A percentile compares a stretch with the other conserved stretches of the same genome.
Evolutionary conservation across 2,113 vertebrate genomes (phyloP).

Genomic region (Archilochus colubris): DNA sequence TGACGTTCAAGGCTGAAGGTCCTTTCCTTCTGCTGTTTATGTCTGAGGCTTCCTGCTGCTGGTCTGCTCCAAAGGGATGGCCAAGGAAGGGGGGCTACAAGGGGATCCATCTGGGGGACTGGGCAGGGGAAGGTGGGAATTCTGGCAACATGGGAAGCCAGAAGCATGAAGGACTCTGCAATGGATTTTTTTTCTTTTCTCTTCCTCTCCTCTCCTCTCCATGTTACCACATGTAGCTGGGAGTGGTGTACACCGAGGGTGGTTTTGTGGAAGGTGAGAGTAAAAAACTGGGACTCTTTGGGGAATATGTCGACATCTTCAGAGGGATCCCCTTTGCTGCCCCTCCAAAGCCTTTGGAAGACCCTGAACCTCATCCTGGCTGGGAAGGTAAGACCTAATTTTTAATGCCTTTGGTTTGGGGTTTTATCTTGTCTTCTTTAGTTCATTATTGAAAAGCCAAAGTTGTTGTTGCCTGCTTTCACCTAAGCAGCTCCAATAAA

Average conservation of each 20-base stretch:
- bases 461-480: neutral
- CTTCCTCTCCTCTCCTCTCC: too few relatives aligned
- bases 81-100: neutral
- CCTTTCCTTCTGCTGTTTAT: neutral
- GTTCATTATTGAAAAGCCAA: neutral
- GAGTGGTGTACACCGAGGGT: constrained; percentile 87
- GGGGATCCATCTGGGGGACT: neutral
- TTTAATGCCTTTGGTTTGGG: neutral
- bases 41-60: neutral
- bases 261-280: constrained; percentile 88
- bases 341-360: constrained; percentile 81
- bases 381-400: constrained; percentile 84
- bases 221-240: constrained; percentile 75
- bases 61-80: neutral
- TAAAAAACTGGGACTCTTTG: constrained; percentile 76
- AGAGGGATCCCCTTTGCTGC: constrained; percentile 92
- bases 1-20: neutral
- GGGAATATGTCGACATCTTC: constrained; percentile 84
- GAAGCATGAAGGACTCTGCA: neutral
- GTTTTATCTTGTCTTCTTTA: neutral
- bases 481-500: neutral
- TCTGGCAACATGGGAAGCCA: neutral
- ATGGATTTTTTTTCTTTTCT: neutral
- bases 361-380: constrained; percentile 86
- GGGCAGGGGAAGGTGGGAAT: neutral